A percentile compares a stretch with the other conserved stretches of the same genome.
Evolutionary conservation across 2,797 vertebrate genomes (phyloP).

Genomic region (Chelon auratus): DNA sequence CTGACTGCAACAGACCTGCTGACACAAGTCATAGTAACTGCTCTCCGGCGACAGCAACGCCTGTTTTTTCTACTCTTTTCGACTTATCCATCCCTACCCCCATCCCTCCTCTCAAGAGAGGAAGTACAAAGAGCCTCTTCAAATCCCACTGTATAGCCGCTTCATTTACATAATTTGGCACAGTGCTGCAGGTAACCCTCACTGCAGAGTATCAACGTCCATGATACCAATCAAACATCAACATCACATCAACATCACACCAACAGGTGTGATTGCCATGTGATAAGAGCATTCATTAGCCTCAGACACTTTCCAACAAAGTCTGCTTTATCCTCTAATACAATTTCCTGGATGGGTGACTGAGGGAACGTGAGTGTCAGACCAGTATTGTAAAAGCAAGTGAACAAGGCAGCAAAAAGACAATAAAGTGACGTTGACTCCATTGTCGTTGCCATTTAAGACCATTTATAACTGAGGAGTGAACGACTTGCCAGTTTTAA

Average conservation of each 20-base stretch:
- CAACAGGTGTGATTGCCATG: conserved; percentile 58
- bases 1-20: conserved; percentile 46
- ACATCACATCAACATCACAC: background rate
- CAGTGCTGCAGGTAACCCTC: conserved; percentile 57
- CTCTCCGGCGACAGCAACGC: conserved; percentile 6
- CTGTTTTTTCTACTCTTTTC: conserved; percentile 55
- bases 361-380: background rate
- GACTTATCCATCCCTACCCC: conserved; percentile 15
- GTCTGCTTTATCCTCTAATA: conserved; percentile 36
- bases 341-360: conserved; percentile 33
- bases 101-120: conserved; percentile 42
- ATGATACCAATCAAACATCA: conserved; percentile 28
- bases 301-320: conserved; percentile 54
- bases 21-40: conserved; percentile 60
- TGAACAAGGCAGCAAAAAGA: background rate
- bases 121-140: conserved; percentile 76
- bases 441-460: no score
- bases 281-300: conserved; percentile 38
- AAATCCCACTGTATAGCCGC: conserved; percentile 42
- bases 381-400: conserved; percentile 1
- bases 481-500: no score
- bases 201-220: background rate
- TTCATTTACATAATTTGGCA: conserved; percentile 74
- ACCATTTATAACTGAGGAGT: no score
- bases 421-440: background rate